These are phyloP conservation scores for Autographa pulchrina DNA, from an alignment of 2,888 invertebrate genomes.

Conservation along the genomic window DNA sequence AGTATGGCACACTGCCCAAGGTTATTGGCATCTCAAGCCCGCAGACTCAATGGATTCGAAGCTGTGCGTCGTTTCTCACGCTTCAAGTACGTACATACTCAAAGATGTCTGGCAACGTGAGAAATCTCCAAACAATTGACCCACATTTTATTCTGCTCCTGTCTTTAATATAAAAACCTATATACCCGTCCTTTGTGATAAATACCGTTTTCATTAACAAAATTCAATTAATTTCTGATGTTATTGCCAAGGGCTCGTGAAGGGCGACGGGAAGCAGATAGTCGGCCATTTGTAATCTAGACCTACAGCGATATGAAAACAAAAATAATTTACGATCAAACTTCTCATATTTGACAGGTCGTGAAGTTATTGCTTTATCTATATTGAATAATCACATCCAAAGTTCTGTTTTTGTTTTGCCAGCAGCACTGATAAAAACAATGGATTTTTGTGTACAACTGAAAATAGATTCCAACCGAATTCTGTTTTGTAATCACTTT, in stretches of 20 bases:
- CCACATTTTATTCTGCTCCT: neutral
- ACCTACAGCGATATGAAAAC: neutral
- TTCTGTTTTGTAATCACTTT: constrained; percentile 8
- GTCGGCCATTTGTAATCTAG: constrained; percentile 3
- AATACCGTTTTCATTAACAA: constrained; percentile 12
- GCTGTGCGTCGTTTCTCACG: constrained; percentile 16
- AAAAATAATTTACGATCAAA: neutral
- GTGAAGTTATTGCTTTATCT: constrained; percentile 23
- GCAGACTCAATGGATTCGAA: constrained; percentile 25
- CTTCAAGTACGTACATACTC: neutral
- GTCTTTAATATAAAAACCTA: neutral
- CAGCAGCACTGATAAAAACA: constrained; percentile 59
- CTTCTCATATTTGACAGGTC: constrained; percentile 1
- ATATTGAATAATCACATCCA: constrained; percentile 59
- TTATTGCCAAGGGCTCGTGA: neutral
- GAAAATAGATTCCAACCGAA: constrained; percentile 26
- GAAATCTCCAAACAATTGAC: constrained; percentile 10
- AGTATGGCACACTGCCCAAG: constrained; percentile 61
- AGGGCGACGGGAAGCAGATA: neutral
- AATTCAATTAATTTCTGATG: constrained; percentile 16
- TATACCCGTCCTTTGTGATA: neutral
- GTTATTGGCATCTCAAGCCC: constrained; percentile 35
- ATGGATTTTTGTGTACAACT: constrained; percentile 46
- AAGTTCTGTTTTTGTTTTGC: constrained; percentile 57
- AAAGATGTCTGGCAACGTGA: constrained; percentile 4